Base-by-base conservation (phyloP, 2,797 vertebrate genomes). In the Pelochelys cantorii region DNA sequence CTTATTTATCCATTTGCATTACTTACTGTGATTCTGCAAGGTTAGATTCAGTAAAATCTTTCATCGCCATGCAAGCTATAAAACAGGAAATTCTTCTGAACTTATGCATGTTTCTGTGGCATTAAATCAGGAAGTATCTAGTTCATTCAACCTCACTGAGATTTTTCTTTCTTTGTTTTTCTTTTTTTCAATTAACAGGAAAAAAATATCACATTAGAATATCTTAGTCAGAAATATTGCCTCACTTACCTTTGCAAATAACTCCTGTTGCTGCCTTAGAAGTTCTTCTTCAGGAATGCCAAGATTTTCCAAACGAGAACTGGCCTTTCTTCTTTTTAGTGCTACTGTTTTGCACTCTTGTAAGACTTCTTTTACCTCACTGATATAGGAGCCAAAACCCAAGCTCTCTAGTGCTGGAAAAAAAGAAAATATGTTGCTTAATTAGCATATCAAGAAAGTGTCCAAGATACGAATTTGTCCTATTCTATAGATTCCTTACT, bases 301-400 rank as follows among this genome's bases (percentile, higher is more conserved):
- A 3, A 99, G 98, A 97, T 99, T 99, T 98, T 99, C 99, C 96
- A 99, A 98, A 91, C 99, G 98, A 85, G 99, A 99, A 97, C 98
- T 99, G 90, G 99, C 99, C 98, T 99, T 99, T 97, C 99, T 99
- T 97, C 99, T 98, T 97, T 99, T 99, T 97, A 99, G 98, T 82
- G 99, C 99, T 83, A 99, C 99, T 5, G 99, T 99, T 98, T 99
- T 99, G 98, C 99, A 99, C 98, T 99, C 99, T 98, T 99, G 99
- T 97, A 99, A 98, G 93, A 99, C 99, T 96, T 99, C 99, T 98
- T 99, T 99, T 96, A 99, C 99, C 97, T 99, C 99, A 18, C 98
- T 98, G 97, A 99, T 99, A 96, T 99, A 99, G 1, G 99, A 99
- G 31, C 98, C 99, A 97, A 99, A 99, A 81, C 99, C 99, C 86